phyloP scores from a whole-genome alignment of 2,113 vertebrate genomes.

The Psittacus erithacus region DNA sequence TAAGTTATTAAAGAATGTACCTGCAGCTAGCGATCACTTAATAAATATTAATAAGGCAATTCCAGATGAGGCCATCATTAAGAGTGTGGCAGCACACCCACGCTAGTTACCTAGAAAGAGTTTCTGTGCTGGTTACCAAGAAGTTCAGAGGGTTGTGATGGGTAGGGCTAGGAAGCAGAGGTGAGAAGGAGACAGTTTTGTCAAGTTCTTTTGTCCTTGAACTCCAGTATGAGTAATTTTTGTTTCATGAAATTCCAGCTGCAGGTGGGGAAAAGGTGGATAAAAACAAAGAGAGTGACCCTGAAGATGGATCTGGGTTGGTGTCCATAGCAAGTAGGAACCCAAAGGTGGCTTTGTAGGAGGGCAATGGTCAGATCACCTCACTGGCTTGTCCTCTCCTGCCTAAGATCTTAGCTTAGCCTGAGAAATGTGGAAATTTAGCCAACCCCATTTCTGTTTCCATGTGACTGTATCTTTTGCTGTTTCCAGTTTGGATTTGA shows the following conservation, averaged over 20 bases:
- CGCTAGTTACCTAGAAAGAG: slow-evolving; percentile 4
- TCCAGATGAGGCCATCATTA: slow-evolving; percentile 68
- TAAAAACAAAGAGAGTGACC: background rate
- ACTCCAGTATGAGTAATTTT: background rate
- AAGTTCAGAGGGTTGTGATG: background rate
- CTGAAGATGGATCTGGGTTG: rapidly evolving
- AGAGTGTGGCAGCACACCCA: slow-evolving; percentile 16
- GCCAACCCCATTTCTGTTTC: background rate
- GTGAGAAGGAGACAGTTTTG: background rate
- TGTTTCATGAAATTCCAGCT: background rate
- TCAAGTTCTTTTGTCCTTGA: background rate
- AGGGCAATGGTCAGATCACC: background rate
- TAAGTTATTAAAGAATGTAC: slow-evolving; percentile 76
- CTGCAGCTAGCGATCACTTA: slow-evolving; percentile 74
- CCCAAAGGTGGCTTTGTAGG: background rate
- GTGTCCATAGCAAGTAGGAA: background rate
- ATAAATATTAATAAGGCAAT: slow-evolving; percentile 78
- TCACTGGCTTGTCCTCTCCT: background rate
- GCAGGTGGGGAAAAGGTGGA: rapidly evolving
- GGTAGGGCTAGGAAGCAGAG: background rate
- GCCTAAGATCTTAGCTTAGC: background rate
- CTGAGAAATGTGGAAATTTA: background rate
- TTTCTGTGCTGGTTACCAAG: background rate
- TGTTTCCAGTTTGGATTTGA: background rate
- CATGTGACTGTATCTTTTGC: background rate